Evolutionary conservation across 2,113 vertebrate species (phyloP), one percentile per base, ranked within the genome.

Genomic region (Tupaia tana): DNA sequence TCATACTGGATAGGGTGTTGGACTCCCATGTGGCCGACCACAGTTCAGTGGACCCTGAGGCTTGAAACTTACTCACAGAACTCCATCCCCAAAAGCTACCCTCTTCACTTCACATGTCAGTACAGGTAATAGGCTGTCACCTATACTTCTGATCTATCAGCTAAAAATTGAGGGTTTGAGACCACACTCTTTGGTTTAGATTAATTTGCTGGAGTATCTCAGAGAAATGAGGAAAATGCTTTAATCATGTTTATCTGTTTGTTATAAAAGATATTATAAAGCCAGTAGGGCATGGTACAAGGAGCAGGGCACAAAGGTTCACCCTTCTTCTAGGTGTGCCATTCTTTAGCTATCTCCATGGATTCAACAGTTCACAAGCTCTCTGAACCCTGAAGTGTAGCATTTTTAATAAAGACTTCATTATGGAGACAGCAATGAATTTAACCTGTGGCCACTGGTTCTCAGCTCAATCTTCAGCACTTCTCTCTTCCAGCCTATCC

Each of bases 311-410:
- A 10, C 14, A 15, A 15, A 18, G 29, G 9, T 24, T 56, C 29
- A 20, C 3, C 29, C 19, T 16, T 43, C 43, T 52, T 89, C 61
- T 11, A 25, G 27, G 6, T 25, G 52, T 56, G 7, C 16, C 1
- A 27, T 7, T 6, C 8, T 19, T 20, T 27, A 19, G 9, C 0
- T 27, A 59, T n/a, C 29, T 79, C 63, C 20, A 1, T 3, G 0
- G 18, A 15, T 25, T 79, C n/a, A 34, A 16, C 31, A 19, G 27
- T 59, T 19, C 34, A 22, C 29, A 80, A 59, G n/a, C 11, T 13
- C 29, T 27, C 43, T 70, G 52, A 34, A 59, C 3, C 4, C 22
- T 90, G 22, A 27, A 11, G 54, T 66, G 9, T 34, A n/a, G 1
- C 2, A 58, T 77, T 78, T 66, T 54, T 61, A 14, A 52, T 6